Base-by-base conservation (phyloP, 1,140 invertebrate genomes). In the Drosophila ogumai region DNA sequence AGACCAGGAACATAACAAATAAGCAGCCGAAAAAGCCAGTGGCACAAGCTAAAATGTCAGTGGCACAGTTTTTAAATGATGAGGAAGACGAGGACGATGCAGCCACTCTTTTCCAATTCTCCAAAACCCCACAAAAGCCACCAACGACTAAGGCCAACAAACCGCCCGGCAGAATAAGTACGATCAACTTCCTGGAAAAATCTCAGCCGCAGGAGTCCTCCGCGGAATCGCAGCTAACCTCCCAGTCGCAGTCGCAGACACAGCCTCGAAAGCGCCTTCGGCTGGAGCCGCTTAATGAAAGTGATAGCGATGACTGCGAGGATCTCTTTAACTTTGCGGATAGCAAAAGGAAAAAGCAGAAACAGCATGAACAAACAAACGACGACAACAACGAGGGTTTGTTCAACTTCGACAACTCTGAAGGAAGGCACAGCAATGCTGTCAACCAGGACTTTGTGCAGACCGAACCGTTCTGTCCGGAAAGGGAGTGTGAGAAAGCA, bases 251-350 rank as follows among this genome's bases (percentile, higher is more conserved):
- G 6, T 49, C 69, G 7, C 68, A 75, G 22, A 25, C 55, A 0
- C 71, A 75, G 6, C 32, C 81, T 1, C 78, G 65, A 2, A 91
- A 91, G 52, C 82, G 88, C 34, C 22, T 71, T 8, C 69, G 65
- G 0, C 25, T 91, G 10, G 50, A 81, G 13, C 38, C 44, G 2
- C 36, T 88, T 2, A 69, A 69, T 17, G 82, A 88, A 28, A 80
- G 75, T 25, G 81, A 91, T 50, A 82, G 77, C 58, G 86, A 82
- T 34, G 82, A 91, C 17, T 49, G 76, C 13, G 90, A 90, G 0
- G 69, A 90, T 56, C 34, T 81, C 0, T 91, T 91, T 10, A 67
- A 90, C 3, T 92, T 90, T 80, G 64, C 17, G 2, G 50, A 58
- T 43, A 73, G 28, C 50, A 90, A 79, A 8, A 79, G 54, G 15